phyloP scores from a whole-genome alignment of 2,113 vertebrate species.

The Odocoileus hemionus region DNA sequence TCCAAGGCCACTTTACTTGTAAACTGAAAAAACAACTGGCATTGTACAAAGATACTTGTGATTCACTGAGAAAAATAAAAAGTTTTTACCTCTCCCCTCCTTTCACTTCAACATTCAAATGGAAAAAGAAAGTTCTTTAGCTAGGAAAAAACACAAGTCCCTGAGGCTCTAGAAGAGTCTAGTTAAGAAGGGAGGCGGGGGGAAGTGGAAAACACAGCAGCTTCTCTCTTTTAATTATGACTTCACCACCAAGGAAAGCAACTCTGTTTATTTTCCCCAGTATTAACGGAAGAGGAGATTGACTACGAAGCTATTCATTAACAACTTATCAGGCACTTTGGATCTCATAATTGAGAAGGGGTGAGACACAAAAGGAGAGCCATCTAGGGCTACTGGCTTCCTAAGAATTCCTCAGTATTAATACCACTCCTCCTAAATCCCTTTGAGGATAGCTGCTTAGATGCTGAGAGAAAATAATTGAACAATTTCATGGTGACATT shows the following conservation, averaged over 20 bases:
- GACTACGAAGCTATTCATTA: slow-evolving; percentile 57
- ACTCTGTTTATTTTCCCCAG: neutral
- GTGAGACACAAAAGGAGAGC: slow-evolving; percentile 44
- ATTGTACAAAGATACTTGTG: neutral
- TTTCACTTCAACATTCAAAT: neutral
- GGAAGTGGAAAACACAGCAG: neutral
- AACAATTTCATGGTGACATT: slow-evolving; percentile 76
- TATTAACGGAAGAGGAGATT: slow-evolving; percentile 18
- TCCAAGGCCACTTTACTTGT: slow-evolving; percentile 27
- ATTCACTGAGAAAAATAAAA: neutral
- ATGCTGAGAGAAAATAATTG: slow-evolving; percentile 75
- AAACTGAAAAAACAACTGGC: slow-evolving; percentile 5
- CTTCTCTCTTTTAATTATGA: slow-evolving; percentile 4
- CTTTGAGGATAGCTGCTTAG: slow-evolving; percentile 75
- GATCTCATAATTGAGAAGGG: slow-evolving; percentile 68
- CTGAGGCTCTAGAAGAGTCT: neutral
- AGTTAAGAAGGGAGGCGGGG: neutral
- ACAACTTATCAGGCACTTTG: slow-evolving; percentile 42
- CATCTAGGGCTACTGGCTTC: slow-evolving; percentile 53
- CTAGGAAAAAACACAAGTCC: neutral
- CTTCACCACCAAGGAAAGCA: neutral
- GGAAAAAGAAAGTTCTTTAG: neutral
- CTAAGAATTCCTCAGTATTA: slow-evolving; percentile 65
- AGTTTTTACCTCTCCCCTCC: neutral
- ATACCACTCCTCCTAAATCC: slow-evolving; percentile 62